Conservation (phyloP, 2,888 invertebrate species). For the Sinohyriopsis cumingii region DNA sequence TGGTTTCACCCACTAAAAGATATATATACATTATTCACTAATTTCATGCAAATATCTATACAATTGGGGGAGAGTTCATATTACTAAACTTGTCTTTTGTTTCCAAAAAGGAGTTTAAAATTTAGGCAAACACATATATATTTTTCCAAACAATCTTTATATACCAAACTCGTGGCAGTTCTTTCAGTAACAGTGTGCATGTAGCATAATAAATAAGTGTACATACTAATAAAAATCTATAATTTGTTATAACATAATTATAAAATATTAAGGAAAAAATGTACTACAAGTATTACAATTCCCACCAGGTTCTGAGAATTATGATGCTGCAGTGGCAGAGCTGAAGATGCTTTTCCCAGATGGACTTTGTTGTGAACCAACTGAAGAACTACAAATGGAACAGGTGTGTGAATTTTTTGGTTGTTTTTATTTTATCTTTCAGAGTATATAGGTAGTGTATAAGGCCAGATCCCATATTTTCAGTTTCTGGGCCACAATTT, state of each 20-base stretch:
- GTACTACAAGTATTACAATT: not conserved
- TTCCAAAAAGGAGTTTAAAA: too few relatives aligned
- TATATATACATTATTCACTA: not conserved
- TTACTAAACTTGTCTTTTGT: too few relatives aligned
- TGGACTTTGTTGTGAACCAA: constrained; percentile 61
- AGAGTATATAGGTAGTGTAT: too few relatives aligned
- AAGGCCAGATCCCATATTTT: too few relatives aligned
- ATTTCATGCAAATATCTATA: not conserved
- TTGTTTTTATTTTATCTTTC: too few relatives aligned
- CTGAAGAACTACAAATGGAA: constrained; percentile 37
- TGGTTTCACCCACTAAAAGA: too few relatives aligned
- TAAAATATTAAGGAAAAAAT: not conserved
- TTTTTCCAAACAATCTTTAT: too few relatives aligned
- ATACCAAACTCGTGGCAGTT: too few relatives aligned
- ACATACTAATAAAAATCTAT: not conserved
- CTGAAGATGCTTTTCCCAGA: constrained; percentile 60
- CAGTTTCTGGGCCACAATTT: too few relatives aligned
- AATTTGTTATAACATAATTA: not conserved
- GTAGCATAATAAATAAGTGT: not conserved
- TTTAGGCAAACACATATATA: too few relatives aligned
- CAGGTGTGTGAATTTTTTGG: constrained; percentile 30
- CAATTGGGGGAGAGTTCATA: not conserved
- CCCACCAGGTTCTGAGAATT: constrained; percentile 46
- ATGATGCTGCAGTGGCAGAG: constrained; percentile 52
- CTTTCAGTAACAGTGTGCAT: too few relatives aligned